Evolutionary conservation across 2,888 invertebrate genomes (phyloP).

Genomic region (Idaea biselata): DNA sequence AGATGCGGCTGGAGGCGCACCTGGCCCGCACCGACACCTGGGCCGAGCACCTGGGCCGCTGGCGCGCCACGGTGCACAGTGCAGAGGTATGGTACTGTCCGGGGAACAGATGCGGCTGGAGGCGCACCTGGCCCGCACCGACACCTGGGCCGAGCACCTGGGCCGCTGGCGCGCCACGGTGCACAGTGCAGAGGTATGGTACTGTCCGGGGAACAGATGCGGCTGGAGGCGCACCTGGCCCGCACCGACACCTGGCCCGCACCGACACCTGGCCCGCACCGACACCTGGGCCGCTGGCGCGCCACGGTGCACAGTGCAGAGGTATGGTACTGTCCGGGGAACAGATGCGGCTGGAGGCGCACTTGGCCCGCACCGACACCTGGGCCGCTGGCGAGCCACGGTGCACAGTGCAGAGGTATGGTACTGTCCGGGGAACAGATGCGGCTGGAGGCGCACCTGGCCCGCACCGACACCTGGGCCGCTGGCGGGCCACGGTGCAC

Average conservation of each 20-base stretch:
- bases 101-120: conserved; percentile 88
- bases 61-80: conserved; percentile 83
- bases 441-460: conserved; percentile 90
- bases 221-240: conserved; percentile 87
- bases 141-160: conserved; percentile 94
- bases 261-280: too few species aligned
- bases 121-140: conserved; percentile 91
- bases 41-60: conserved; percentile 93
- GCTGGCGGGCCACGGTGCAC: conserved; percentile 93
- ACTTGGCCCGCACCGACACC: too few species aligned
- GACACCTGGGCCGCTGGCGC: too few species aligned
- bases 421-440: conserved; percentile 87
- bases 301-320: too few species aligned
- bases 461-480: conserved; percentile 92
- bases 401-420: too few species aligned
- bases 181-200: too few species aligned
- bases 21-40: conserved; percentile 92
- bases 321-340: conserved; percentile 82
- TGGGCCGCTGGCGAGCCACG: too few species aligned
- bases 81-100: too few species aligned
- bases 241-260: too few species aligned
- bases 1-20: conserved; percentile 90
- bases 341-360: conserved; percentile 89
- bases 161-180: conserved; percentile 87
- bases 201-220: conserved; percentile 88